Base-by-base conservation (phyloP, 2,888 invertebrate species). In the Bellardia pandia region DNA sequence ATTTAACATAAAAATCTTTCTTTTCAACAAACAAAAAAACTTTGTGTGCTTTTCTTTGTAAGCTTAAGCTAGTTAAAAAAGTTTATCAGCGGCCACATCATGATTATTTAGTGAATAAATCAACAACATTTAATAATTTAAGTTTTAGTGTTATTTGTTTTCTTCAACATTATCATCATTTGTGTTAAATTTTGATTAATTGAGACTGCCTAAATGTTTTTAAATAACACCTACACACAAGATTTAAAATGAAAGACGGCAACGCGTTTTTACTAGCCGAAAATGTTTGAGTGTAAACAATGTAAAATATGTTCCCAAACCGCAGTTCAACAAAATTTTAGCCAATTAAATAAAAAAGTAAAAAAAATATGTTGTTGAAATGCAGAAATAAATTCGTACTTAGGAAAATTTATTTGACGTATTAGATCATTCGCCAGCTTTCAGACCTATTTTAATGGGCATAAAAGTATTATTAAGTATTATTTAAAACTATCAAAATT, bases 71-170 rank as follows among this genome's bases (percentile, higher is more conserved):
- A 42, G 14, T 68, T 11, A 51, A 66, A 74, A 74, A 78, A 62
- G 11, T n/a, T 90, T 91, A 91, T 90, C 91, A 89, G 90, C 90
- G 89, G 89, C 77, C 69, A 23, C 80, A 89, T 89, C 91, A 91
- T 91, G 92, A 91, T 91, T 90, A 91, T 91, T 91, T 90, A 91
- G 89, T 89, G 90, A 91, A 88, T 91, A 91, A 92, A 91, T 91
- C 91, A 91, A 88, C 89, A 89, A 88, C 89, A 85, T 85, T 85
- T 77, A 77, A 85, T 81, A 71, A 76, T 76, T 74, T 60, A 89
- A 81, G 64, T 68, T 64, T 80, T 88, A 56, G 62, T 85, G 69
- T 85, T 85, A n/a, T n/a, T n/a, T 88, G 85, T 86, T 58, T 23
- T 56, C 9, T 60, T 71, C 3, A 64, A n/a, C n/a, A 86, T 58